Evolutionary conservation across 1,140 invertebrate genomes (phyloP).

Genomic region (Chlorops oryzae): DNA sequence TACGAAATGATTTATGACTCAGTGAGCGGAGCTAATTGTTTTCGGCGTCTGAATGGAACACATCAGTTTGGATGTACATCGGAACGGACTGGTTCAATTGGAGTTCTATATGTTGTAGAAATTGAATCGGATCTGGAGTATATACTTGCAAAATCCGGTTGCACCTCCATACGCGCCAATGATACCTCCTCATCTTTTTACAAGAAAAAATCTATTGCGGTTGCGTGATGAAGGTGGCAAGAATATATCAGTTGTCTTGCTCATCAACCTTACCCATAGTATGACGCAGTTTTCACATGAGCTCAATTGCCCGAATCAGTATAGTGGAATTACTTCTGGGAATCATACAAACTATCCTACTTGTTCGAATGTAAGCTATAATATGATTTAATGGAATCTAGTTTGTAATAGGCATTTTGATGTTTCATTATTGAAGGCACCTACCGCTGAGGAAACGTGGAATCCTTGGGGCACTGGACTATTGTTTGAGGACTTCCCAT

Average conservation of each 20-base stretch:
- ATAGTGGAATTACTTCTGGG: conserved; percentile 50
- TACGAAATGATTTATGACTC: conserved; percentile 75
- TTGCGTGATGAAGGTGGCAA: conserved; percentile 49
- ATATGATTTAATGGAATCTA: no score
- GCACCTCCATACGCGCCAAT: conserved; percentile 67
- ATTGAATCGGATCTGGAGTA: conserved; percentile 61
- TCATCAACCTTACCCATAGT: conserved; percentile 50
- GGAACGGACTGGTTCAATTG: conserved; percentile 67
- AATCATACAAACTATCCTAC: conserved; percentile 25
- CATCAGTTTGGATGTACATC: conserved; percentile 85
- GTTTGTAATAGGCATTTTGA: no score
- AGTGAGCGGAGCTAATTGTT: conserved; percentile 71
- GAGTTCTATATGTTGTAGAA: conserved; percentile 71
- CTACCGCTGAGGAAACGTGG: conserved; percentile 57
- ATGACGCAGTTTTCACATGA: conserved; percentile 62
- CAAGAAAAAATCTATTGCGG: conserved; percentile 49
- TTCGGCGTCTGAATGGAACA: conserved; percentile 82
- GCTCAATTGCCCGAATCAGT: conserved; percentile 75
- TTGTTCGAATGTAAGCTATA: no score
- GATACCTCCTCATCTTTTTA: conserved; percentile 60
- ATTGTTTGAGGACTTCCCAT: conserved; percentile 69
- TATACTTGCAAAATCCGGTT: conserved; percentile 61
- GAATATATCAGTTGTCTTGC: conserved; percentile 53
- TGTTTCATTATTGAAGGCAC: no score
- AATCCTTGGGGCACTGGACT: conserved; percentile 71